Evolutionary conservation across 2,113 vertebrate genomes (phyloP), one percentile per base, ranked within the genome.

Genomic region (Neotoma lepida): DNA sequence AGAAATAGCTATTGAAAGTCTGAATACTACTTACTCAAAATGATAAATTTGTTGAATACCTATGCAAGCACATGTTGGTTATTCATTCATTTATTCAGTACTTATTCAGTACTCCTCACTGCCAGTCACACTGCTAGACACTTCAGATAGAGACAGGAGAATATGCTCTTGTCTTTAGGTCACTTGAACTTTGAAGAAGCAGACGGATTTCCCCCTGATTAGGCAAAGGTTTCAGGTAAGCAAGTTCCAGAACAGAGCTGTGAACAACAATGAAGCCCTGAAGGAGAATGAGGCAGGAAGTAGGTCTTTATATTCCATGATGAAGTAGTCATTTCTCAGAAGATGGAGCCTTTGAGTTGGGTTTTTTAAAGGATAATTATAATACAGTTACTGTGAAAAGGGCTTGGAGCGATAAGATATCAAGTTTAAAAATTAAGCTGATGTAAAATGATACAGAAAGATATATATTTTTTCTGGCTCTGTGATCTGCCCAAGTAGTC

Each of bases 311-410:
- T 1, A 58, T 28, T 2, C 9, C 30, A 39, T 10, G 4, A 6
- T 26, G 46, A 76, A 81, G 35, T 28, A 4, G 13, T 15, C 18
- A 81, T 24, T 77, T 71, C 33, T 24, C 13, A 6, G 13, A 86
- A 20, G 56, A 85, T 41, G 14, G 39, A 12, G 18, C 9, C 35
- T 58, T 89, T 93, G 44, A 33, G 9, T 39, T 85, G 81, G 80
- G 20, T 66, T 94, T 66, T 94, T 94, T 70, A 13, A 87, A 70
- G 58, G 56, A 24, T 84, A 89, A 39, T 30, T 71, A 92, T 91
- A 13, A 71, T 78, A 35, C 49, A 18, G 30, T 82, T 58, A 90
- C n/a, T 44, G 0, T 61, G 81, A 41, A 85, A 1, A 1, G 8
- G 22, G 26, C 0, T 89, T 81, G 66, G 63, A 66, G 44, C 41